phyloP scores from a whole-genome alignment of 2,888 invertebrate genomes.

The Stenichneumon culpator region DNA sequence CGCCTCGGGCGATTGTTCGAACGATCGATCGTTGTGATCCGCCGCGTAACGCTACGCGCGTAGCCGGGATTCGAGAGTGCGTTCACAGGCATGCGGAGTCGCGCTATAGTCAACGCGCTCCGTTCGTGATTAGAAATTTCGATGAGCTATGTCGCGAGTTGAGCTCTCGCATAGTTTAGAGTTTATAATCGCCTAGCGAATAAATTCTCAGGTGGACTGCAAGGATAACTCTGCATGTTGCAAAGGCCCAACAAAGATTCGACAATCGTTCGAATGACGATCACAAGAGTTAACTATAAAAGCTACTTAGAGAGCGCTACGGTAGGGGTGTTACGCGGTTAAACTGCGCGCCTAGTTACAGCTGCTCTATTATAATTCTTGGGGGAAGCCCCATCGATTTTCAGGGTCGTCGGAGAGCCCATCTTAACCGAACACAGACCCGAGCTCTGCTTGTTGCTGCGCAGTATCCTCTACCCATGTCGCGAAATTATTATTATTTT shows the following conservation, averaged over 20 bases:
- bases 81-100: conserved; percentile 49
- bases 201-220: background rate
- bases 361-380: conserved; percentile 58
- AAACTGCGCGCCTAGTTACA: conserved; percentile 42
- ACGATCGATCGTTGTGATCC: conserved; percentile 35
- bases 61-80: conserved; percentile 45
- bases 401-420: conserved; percentile 27
- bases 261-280: conserved; percentile 18
- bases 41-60: conserved; percentile 27
- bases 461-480: conserved; percentile 31
- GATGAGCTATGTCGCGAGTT: conserved; percentile 12
- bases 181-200: background rate
- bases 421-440: conserved; percentile 7
- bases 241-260: background rate
- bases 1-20: conserved; percentile 1
- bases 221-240: background rate
- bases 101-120: conserved; percentile 14
- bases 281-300: background rate
- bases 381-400: conserved; percentile 59
- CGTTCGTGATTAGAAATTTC: conserved; percentile 53
- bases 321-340: conserved; percentile 29
- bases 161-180: background rate
- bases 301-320: background rate
- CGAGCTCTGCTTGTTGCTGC: conserved; percentile 34
- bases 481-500: conserved; percentile 17